Evolutionary conservation across 2,888 invertebrate genomes (phyloP).

Genomic region (Arge pagana): DNA sequence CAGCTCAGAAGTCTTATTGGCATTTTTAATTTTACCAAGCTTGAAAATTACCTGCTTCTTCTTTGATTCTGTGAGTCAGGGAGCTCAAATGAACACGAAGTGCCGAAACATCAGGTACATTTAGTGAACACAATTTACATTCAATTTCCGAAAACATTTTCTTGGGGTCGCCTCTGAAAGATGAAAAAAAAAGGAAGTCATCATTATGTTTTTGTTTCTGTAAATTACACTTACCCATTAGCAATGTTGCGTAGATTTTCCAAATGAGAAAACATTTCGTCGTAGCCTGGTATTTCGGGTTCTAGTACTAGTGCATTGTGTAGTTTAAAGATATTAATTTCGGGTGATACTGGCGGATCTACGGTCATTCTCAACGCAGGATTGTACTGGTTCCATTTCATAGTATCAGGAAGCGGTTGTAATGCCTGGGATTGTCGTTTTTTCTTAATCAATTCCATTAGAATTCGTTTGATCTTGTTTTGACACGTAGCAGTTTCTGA

Average conservation of each 20-base stretch:
- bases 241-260: constrained; percentile 57
- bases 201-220: too few species aligned
- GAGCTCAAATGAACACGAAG: constrained; percentile 63
- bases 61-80: constrained; percentile 58
- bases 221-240: constrained; percentile 58
- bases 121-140: constrained; percentile 61
- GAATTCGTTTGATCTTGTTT: constrained; percentile 57
- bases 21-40: neutral
- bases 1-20: too few species aligned
- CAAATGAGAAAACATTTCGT: constrained; percentile 57
- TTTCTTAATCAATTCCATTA: constrained; percentile 58
- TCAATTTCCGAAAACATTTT: constrained; percentile 40
- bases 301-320: constrained; percentile 61
- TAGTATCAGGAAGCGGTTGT: constrained; percentile 47
- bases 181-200: too few species aligned
- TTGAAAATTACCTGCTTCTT: constrained; percentile 51
- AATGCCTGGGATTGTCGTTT: constrained; percentile 55
- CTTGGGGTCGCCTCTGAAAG: constrained; percentile 41
- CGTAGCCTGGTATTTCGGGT: constrained; percentile 45
- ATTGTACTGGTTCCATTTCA: constrained; percentile 50
- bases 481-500: constrained; percentile 56
- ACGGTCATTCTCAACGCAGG: constrained; percentile 52
- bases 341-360: constrained; percentile 38
- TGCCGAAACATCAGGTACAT: constrained; percentile 55
- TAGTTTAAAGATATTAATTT: constrained; percentile 50